Evolutionary conservation across 2,113 vertebrate genomes (phyloP).

Genomic region (Nasalis larvatus): DNA sequence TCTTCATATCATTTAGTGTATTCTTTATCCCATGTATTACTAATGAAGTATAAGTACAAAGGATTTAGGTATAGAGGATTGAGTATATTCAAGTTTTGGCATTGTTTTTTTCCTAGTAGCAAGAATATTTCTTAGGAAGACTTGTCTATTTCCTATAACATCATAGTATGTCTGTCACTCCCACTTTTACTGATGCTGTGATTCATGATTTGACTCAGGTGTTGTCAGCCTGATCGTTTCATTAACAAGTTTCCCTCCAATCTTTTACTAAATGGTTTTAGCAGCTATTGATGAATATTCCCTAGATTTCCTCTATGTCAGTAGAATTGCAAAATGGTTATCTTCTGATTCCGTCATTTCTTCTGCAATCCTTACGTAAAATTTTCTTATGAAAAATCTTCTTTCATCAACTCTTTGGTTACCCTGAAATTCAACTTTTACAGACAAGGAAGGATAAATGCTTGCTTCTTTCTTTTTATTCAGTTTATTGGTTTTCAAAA

Average conservation of each 20-base stretch:
- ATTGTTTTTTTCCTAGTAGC: not conserved
- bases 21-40: not conserved
- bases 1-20: not conserved
- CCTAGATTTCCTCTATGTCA: not conserved
- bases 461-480: not conserved
- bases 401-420: not conserved
- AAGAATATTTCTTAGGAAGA: not conserved
- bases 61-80: not conserved
- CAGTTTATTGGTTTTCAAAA: not conserved
- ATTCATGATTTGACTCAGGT: conserved; percentile 19
- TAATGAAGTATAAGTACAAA: not conserved
- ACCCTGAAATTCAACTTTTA: not conserved
- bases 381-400: not conserved
- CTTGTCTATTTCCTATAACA: not conserved
- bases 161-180: not conserved
- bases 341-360: not conserved
- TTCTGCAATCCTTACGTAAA: conserved; percentile 5
- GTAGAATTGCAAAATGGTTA: not conserved
- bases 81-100: not conserved
- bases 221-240: not conserved
- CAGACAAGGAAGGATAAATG: not conserved
- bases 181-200: not conserved
- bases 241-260: not conserved
- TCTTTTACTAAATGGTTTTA: not conserved
- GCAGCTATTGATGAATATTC: not conserved